Conservation (phyloP, 2,888 invertebrate species). For the Maniola hyperantus region DNA sequence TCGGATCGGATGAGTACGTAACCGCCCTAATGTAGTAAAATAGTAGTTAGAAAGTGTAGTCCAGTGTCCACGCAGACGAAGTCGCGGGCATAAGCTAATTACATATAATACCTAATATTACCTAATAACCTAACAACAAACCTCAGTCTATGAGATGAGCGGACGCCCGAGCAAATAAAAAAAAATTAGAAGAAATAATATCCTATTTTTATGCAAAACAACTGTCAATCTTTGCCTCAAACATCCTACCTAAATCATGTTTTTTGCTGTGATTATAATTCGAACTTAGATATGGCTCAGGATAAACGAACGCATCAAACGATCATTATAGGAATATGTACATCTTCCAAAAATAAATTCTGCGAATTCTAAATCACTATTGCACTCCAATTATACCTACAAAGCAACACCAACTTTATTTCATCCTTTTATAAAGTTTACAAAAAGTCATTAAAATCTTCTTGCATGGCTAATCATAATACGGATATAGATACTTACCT, state of each 20-base stretch:
- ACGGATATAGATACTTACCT: not conserved
- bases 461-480: not conserved
- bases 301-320: not conserved
- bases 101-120: too few species aligned
- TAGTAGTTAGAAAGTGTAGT: too few species aligned
- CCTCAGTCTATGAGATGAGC: not conserved
- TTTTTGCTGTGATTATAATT: conserved; percentile 1
- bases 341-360: conserved; percentile 5
- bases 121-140: too few species aligned
- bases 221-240: not conserved
- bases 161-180: not conserved
- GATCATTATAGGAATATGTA: not conserved
- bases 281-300: not conserved
- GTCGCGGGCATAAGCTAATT: too few species aligned
- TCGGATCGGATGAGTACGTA: too few species aligned
- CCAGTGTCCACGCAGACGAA: too few species aligned
- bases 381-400: conserved; percentile 9
- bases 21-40: too few species aligned
- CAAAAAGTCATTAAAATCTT: conserved; percentile 1
- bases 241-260: not conserved
- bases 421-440: not conserved
- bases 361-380: conserved; percentile 8
- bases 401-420: conserved; percentile 4
- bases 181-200: not conserved
- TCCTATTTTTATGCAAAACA: not conserved